phyloP scores from a whole-genome alignment of 64 coral and sea anemone genomes.

The Dendrophyllia cribrosa region DNA sequence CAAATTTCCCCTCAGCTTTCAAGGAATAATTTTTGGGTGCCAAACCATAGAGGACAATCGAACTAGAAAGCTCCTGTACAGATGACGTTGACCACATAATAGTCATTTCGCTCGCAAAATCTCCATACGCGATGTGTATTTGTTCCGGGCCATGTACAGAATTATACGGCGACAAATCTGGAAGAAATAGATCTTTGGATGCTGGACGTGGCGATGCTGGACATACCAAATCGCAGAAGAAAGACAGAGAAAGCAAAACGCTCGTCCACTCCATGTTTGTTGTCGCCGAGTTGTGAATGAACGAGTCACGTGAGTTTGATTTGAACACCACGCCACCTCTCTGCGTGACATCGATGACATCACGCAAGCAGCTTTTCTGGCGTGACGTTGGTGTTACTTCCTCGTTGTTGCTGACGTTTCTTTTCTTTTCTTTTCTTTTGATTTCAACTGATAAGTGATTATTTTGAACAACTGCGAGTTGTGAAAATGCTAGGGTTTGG shows the following conservation, averaged over 20 bases:
- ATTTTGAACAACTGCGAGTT: no score
- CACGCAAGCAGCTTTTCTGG: not conserved
- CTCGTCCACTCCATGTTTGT: not conserved
- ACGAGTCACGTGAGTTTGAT: not conserved
- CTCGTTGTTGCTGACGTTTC: no score
- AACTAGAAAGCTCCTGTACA: slow-evolving; percentile 39
- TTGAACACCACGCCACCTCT: not conserved
- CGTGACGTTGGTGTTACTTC: not conserved
- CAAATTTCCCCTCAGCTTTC: slow-evolving; percentile 59
- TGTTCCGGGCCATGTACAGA: slow-evolving; percentile 69
- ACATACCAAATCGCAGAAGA: not conserved
- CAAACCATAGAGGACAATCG: slow-evolving; percentile 69
- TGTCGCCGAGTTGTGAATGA: no score
- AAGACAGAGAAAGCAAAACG: not conserved
- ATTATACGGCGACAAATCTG: slow-evolving; percentile 27
- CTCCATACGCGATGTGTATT: slow-evolving; percentile 83
- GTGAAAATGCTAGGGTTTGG: no score
- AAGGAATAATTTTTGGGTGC: slow-evolving; percentile 61
- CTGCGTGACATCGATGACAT: not conserved
- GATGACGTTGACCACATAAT: slow-evolving; percentile 79
- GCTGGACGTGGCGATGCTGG: not conserved
- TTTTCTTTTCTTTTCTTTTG: no score
- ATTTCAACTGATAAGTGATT: no score
- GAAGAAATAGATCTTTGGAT: not conserved
- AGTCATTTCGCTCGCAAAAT: slow-evolving; percentile 70